Evolutionary conservation across 2,888 invertebrate genomes (phyloP).

Genomic region (Orchestes rusci): DNA sequence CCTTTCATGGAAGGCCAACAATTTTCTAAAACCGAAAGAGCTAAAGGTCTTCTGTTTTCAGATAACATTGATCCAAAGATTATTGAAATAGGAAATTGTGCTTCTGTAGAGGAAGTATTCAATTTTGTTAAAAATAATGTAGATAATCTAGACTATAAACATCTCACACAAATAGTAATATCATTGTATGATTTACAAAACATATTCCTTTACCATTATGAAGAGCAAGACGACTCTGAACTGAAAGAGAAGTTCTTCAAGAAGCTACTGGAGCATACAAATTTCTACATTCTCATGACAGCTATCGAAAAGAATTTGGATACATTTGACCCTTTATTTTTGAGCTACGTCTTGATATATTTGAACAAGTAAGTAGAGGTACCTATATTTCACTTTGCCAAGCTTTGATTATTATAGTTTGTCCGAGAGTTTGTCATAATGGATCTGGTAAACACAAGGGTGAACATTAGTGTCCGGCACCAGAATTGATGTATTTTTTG

Average conservation of each 20-base stretch:
- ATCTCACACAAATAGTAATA: constrained; percentile 36
- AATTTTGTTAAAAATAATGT: constrained; percentile 34
- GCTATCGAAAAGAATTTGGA: constrained; percentile 34
- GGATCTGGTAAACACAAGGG: no score
- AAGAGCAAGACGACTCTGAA: constrained; percentile 17
- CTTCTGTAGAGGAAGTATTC: constrained; percentile 40
- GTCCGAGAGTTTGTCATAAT: no score
- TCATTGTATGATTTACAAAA: constrained; percentile 41
- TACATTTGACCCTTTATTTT: constrained; percentile 39
- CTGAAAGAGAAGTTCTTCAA: constrained; percentile 34
- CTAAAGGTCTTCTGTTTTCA: constrained; percentile 23
- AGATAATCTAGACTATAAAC: constrained; percentile 23
- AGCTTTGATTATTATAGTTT: no score
- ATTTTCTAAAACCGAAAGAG: constrained; percentile 4
- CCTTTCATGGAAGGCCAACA: constrained; percentile 9
- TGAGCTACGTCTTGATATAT: constrained; percentile 45
- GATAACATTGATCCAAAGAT: constrained; percentile 33
- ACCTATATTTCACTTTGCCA: no score
- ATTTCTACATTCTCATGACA: constrained; percentile 35
- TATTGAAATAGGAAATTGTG: constrained; percentile 35
- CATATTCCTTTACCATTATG: constrained; percentile 34
- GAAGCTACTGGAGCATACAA: constrained; percentile 32
- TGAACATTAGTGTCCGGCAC: no score
- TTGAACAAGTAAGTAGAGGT: no score
- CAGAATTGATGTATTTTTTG: no score